These are phyloP conservation scores for Drosophila jambulina DNA, from an alignment of 1,140 invertebrate genomes.

Conservation along the genomic window DNA sequence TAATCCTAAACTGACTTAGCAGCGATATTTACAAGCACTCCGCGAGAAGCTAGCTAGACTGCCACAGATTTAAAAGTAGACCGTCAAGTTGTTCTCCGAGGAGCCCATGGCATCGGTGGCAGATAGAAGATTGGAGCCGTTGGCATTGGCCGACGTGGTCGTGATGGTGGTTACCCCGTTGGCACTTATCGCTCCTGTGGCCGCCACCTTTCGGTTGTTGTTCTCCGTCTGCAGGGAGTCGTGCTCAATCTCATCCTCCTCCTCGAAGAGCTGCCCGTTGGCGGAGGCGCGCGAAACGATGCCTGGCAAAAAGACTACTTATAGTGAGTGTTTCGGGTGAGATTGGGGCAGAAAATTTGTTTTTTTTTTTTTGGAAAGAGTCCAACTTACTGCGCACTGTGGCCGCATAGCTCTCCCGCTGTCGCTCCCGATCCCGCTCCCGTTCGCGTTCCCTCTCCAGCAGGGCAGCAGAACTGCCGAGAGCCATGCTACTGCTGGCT, in stretches of 20 bases:
- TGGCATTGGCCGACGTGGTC: constrained; percentile 42
- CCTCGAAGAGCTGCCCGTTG: constrained; percentile 82
- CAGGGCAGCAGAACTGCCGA: constrained; percentile 77
- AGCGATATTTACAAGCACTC: constrained; percentile 68
- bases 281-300: constrained; percentile 84
- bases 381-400: constrained; percentile 84
- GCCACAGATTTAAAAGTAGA: constrained; percentile 68
- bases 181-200: constrained; percentile 27
- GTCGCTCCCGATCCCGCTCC: constrained; percentile 74
- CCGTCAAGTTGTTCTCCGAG: constrained; percentile 84
- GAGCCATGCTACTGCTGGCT: constrained; percentile 86
- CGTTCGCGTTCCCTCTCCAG: constrained; percentile 73
- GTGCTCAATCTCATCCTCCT: constrained; percentile 83
- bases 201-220: constrained; percentile 68
- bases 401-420: constrained; percentile 83
- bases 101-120: constrained; percentile 83
- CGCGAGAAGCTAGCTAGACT: background rate
- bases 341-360: constrained; percentile 23
- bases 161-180: constrained; percentile 58
- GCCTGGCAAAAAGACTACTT: constrained; percentile 81
- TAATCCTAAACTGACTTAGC: constrained; percentile 61
- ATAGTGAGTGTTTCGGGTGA: constrained; percentile 68
- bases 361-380: background rate
- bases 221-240: constrained; percentile 80
- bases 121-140: constrained; percentile 66